A percentile compares a stretch with the other conserved stretches of the same genome.
phyloP scores from a whole-genome alignment of 1,140 invertebrate genomes.

The Doryteuthis pealeii region DNA sequence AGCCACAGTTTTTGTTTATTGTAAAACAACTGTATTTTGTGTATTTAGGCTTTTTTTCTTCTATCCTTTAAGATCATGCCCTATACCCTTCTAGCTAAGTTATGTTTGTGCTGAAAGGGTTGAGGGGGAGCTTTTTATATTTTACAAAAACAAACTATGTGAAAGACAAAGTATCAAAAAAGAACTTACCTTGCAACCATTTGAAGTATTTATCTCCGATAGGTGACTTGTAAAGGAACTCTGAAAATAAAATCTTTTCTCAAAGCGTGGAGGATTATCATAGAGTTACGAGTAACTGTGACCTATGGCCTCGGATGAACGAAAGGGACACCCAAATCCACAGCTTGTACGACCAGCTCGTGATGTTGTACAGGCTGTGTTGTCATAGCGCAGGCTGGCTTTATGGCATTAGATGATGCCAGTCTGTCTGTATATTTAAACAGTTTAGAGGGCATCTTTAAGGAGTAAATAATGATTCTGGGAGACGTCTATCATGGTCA shows the following conservation, averaged over 20 bases:
- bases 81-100: too few species aligned
- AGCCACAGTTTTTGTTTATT: too few species aligned
- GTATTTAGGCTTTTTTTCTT: too few species aligned
- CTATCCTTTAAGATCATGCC: too few species aligned
- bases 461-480: conserved; percentile 88
- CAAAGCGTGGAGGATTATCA: conserved; percentile 54
- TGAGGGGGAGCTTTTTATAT: too few species aligned
- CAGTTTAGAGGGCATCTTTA: conserved; percentile 84
- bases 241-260: conserved; percentile 41
- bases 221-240: conserved; percentile 77
- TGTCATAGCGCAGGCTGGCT: conserved; percentile 78
- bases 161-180: too few species aligned
- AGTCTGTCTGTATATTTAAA: conserved; percentile 81
- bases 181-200: conserved; percentile 70
- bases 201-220: conserved; percentile 69
- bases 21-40: too few species aligned
- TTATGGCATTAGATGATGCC: conserved; percentile 87
- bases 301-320: conserved; percentile 52
- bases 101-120: too few species aligned
- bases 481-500: conserved; percentile 88
- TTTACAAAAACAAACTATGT: too few species aligned
- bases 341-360: conserved; percentile 80
- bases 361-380: conserved; percentile 85
- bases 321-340: conserved; percentile 94
- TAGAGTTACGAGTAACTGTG: conserved; percentile 58